A percentile compares a stretch with the other conserved stretches of the same genome.
phyloP scores from a whole-genome alignment of 2,888 invertebrate genomes.

The Cacoxenus indagator region DNA sequence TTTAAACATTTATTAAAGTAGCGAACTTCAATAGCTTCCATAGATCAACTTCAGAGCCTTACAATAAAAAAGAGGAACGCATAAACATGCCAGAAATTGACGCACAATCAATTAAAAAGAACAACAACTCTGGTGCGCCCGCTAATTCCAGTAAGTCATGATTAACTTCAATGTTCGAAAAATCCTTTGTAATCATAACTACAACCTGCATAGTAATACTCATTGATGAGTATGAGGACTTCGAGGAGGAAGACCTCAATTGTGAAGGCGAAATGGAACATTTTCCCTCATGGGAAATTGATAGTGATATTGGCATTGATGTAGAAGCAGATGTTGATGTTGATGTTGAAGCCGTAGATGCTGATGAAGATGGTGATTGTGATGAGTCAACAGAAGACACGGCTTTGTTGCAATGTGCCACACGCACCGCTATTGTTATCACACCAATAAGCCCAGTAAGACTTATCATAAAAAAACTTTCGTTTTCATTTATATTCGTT shows the following conservation, averaged over 20 bases:
- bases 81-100: slow-evolving; percentile 73
- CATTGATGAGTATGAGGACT: slow-evolving; percentile 71
- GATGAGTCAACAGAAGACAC: slow-evolving; percentile 74
- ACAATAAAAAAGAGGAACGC: slow-evolving; percentile 71
- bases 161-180: neutral
- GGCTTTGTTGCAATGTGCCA: slow-evolving; percentile 73
- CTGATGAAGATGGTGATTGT: slow-evolving; percentile 70
- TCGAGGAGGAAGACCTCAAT: slow-evolving; percentile 71
- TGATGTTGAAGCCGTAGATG: slow-evolving; percentile 64
- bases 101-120: slow-evolving; percentile 61
- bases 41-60: slow-evolving; percentile 72
- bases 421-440: slow-evolving; percentile 72
- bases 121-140: slow-evolving; percentile 73
- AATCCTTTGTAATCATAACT: neutral
- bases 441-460: slow-evolving; percentile 72
- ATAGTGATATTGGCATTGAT: slow-evolving; percentile 70
- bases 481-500: neutral
- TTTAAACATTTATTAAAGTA: neutral
- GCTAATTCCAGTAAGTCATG: slow-evolving; percentile 77
- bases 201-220: slow-evolving; percentile 64
- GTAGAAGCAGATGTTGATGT: slow-evolving; percentile 66
- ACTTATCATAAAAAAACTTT: neutral
- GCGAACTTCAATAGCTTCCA: slow-evolving; percentile 40
- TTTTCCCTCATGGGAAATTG: slow-evolving; percentile 71
- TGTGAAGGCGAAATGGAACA: slow-evolving; percentile 71